phyloP scores from a whole-genome alignment of 2,888 invertebrate species.

The Lordiphosa andalusiaca region DNA sequence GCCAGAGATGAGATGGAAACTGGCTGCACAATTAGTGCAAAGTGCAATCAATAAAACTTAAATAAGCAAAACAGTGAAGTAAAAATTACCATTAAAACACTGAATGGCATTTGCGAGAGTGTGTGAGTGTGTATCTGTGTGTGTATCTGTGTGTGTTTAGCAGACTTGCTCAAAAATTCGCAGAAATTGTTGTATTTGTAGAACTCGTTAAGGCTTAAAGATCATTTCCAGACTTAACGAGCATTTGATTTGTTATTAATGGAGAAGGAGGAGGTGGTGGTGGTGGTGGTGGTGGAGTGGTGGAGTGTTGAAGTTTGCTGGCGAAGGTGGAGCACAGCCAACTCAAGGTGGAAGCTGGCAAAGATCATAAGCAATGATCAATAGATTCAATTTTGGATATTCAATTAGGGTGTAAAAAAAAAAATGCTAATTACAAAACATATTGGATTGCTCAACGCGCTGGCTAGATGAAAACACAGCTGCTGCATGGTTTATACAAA shows the following conservation, averaged over 20 bases:
- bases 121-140: neutral
- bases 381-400: no score
- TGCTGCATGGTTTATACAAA: no score
- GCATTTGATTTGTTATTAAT: constrained; percentile 64
- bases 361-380: no score
- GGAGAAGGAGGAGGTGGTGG: constrained; percentile 20
- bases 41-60: constrained; percentile 57
- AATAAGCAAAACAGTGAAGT: constrained; percentile 44
- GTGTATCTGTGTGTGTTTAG: neutral
- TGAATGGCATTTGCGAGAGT: constrained; percentile 10
- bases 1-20: neutral
- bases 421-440: no score
- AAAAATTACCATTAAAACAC: constrained; percentile 5
- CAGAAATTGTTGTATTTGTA: neutral
- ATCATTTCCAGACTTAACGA: constrained; percentile 53
- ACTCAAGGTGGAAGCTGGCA: constrained; percentile 2
- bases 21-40: constrained; percentile 41
- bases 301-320: neutral
- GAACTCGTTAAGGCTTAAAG: constrained; percentile 13
- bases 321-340: neutral
- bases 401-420: no score
- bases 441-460: no score
- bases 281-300: neutral
- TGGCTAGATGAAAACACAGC: no score
- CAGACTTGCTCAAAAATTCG: neutral